Evolutionary conservation across 30 jellyfish, hydroid and myxozoan species (phyloP).

Genomic region (Aurelia aurita): DNA sequence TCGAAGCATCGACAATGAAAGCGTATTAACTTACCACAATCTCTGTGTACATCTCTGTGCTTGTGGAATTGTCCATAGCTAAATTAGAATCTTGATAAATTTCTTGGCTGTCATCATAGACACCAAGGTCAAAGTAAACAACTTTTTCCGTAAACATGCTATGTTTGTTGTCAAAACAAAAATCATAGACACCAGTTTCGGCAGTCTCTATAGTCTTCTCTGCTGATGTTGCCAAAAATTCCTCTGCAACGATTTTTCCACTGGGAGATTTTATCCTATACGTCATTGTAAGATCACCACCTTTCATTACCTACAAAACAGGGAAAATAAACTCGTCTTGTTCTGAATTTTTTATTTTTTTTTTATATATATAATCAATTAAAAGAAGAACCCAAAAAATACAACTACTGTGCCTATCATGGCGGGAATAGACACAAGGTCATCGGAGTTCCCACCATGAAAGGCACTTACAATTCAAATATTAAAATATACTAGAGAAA

Average conservation of each 20-base stretch:
- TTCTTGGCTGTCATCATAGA: constrained; percentile 55
- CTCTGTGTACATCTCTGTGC: constrained; percentile 36
- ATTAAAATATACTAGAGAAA: too few relatives aligned
- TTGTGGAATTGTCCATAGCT: constrained; percentile 37
- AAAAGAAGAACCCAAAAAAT: too few relatives aligned
- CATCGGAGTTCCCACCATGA: too few relatives aligned
- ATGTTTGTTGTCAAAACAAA: constrained; percentile 81
- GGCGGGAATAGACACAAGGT: too few relatives aligned
- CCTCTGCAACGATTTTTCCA: constrained; percentile 71
- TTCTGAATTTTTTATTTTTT: too few relatives aligned
- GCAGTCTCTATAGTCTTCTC: constrained; percentile 65
- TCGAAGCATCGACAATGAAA: too few relatives aligned
- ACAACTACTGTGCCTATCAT: too few relatives aligned
- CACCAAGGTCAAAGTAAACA: constrained; percentile 89
- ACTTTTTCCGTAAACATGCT: constrained; percentile 85
- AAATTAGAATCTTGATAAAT: constrained; percentile 4
- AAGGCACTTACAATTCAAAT: too few relatives aligned
- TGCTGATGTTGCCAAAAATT: constrained; percentile 53
- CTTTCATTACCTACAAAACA: constrained; percentile 73
- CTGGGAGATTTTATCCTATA: constrained; percentile 62
- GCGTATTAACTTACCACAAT: constrained; percentile 48
- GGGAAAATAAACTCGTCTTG: background rate
- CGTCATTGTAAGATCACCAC: constrained; percentile 73
- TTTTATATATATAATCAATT: too few relatives aligned
- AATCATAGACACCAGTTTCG: constrained; percentile 83